These are phyloP conservation scores for Archaeoteleia sp. DNA, from an alignment of 2,888 invertebrate species.

Conservation along the genomic window DNA sequence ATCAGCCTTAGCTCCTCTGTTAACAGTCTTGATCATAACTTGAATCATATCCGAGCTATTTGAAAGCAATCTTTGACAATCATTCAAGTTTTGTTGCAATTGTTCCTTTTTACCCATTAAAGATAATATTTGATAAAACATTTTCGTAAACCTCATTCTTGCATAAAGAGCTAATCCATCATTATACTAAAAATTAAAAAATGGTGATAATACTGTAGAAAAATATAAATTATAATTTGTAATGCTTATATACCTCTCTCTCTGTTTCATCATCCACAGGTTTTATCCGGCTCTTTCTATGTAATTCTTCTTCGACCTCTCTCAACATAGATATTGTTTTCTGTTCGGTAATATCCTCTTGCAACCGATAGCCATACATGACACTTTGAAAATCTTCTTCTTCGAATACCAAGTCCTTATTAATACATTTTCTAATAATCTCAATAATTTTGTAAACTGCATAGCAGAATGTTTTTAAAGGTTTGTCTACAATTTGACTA, in stretches of 20 bases:
- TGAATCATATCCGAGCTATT: conserved; percentile 90
- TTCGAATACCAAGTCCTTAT: conserved; percentile 91
- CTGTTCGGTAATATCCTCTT: conserved; percentile 87
- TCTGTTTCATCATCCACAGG: conserved; percentile 75
- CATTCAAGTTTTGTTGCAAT: conserved; percentile 80
- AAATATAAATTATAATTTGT: too few relatives aligned
- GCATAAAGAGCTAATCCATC: conserved; percentile 83
- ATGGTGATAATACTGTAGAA: background rate
- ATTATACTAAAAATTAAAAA: conserved; percentile 71
- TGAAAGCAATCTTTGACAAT: conserved; percentile 87
- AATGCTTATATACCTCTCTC: conserved; percentile 72
- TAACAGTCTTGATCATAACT: conserved; percentile 84
- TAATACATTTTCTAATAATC: conserved; percentile 90
- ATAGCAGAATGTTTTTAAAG: conserved; percentile 89
- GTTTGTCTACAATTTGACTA: conserved; percentile 86
- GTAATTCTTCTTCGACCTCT: conserved; percentile 93
- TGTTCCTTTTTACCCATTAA: conserved; percentile 82
- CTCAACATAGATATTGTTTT: conserved; percentile 88
- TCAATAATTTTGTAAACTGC: conserved; percentile 92
- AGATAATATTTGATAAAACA: conserved; percentile 88
- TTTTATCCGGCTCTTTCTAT: conserved; percentile 80
- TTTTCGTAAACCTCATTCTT: conserved; percentile 89
- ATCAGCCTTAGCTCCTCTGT: conserved; percentile 83
- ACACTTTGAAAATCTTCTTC: conserved; percentile 98
- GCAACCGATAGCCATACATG: conserved; percentile 91